Conservation (phyloP, 2,797 vertebrate genomes). For the Pseudopleuronectes americanus region DNA sequence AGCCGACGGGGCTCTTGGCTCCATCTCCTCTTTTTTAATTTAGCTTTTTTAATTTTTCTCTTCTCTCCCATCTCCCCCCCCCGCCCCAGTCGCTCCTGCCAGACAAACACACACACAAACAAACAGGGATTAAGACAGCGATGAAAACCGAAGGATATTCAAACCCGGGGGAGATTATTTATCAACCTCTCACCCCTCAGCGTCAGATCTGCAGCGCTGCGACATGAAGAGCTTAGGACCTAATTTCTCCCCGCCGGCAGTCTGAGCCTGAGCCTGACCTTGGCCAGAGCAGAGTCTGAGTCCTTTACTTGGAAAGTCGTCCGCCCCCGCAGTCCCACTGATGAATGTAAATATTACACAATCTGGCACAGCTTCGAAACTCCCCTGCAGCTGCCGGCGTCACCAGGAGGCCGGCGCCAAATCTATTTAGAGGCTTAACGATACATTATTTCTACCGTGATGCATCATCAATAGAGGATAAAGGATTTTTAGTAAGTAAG, state of each 20-base stretch:
- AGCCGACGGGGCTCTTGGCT: constrained; percentile 33
- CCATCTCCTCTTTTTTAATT: constrained; percentile 34
- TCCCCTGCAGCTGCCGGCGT: constrained; percentile 42
- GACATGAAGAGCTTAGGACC: constrained; percentile 58
- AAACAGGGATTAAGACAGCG: constrained; percentile 52
- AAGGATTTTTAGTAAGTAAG: not conserved
- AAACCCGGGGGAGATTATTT: constrained; percentile 59
- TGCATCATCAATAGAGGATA: constrained; percentile 26
- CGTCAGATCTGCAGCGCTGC: constrained; percentile 51
- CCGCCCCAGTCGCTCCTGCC: not conserved
- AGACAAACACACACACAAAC: constrained; percentile 15
- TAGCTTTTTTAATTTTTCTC: constrained; percentile 39
- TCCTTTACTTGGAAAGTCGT: constrained; percentile 64
- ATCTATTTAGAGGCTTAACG: constrained; percentile 52
- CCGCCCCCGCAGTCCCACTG: constrained; percentile 38
- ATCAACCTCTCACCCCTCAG: constrained; percentile 55
- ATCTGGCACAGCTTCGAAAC: constrained; percentile 42
- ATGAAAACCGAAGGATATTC: constrained; percentile 43
- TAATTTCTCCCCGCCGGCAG: constrained; percentile 42
- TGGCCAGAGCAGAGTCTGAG: constrained; percentile 50
- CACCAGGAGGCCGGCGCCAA: constrained; percentile 42
- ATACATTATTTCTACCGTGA: constrained; percentile 7
- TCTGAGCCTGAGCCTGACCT: constrained; percentile 64
- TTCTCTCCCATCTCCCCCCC: constrained; percentile 10
- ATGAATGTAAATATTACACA: constrained; percentile 65